Conservation (phyloP, 2,797 vertebrate genomes). For the Petrocephalus sullivani region DNA sequence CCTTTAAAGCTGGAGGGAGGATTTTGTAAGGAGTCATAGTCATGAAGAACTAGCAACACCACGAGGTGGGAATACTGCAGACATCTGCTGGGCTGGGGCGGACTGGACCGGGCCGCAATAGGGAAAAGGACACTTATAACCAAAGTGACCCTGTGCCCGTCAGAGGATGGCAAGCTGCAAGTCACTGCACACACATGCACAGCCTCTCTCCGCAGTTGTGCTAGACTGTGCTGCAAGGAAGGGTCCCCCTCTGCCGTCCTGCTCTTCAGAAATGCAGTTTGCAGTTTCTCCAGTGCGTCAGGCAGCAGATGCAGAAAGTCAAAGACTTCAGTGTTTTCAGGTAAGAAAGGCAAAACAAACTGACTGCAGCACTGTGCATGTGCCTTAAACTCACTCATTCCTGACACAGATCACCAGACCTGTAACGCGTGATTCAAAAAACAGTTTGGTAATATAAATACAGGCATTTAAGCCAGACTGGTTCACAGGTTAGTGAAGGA, state of each 20-base stretch:
- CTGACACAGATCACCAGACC: neutral
- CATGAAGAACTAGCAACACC: neutral
- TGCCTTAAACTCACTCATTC: neutral
- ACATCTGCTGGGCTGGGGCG: neutral
- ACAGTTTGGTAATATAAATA: neutral
- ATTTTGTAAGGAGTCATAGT: neutral
- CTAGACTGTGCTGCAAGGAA: neutral
- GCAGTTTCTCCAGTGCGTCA: neutral
- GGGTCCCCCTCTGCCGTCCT: neutral
- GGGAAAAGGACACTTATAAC: neutral
- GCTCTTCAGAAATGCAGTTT: neutral
- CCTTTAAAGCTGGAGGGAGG: neutral
- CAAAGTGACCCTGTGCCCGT: neutral
- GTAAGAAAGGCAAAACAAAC: neutral
- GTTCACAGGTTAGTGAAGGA: neutral
- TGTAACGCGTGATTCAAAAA: neutral
- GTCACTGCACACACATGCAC: neutral
- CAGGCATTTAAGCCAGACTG: neutral
- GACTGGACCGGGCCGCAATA: neutral
- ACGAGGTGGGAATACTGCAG: neutral
- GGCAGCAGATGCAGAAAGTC: neutral
- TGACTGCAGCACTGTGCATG: neutral
- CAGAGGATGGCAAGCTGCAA: neutral
- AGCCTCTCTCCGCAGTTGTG: neutral
- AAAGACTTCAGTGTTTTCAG: neutral